phyloP scores from a whole-genome alignment of 53 echinoderm and acorn worm species.

The Pentamera pediparva region DNA sequence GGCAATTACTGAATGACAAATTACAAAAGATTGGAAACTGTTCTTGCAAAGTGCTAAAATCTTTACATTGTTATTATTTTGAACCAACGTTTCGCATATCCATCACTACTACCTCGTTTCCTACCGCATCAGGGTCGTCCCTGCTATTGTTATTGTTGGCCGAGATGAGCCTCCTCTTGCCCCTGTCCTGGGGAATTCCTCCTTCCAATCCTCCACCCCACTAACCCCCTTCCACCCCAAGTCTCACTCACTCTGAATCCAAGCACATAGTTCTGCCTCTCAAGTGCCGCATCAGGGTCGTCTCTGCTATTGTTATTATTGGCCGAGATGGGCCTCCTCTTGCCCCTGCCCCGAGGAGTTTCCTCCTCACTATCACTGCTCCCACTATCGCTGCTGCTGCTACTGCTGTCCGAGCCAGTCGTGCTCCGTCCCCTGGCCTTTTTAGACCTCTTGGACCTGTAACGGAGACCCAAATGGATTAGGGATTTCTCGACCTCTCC shows the following conservation, averaged over 20 bases:
- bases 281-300: constrained; percentile 16
- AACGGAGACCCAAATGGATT: no score
- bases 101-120: no score
- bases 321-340: constrained; percentile 4
- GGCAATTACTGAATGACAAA: no score
- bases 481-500: no score
- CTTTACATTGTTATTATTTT: no score
- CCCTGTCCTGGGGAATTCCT: constrained; percentile 20
- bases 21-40: no score
- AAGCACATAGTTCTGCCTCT: constrained; percentile 41
- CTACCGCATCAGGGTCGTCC: constrained; percentile 1
- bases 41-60: no score
- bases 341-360: constrained; percentile 1
- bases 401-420: constrained; percentile 27
- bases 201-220: constrained; percentile 44
- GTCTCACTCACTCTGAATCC: constrained; percentile 59
- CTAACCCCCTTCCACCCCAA: no score
- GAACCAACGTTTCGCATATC: no score
- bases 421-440: constrained; percentile 20
- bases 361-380: constrained; percentile 52
- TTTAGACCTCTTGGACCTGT: constrained; percentile 9
- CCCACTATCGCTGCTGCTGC: constrained; percentile 45
- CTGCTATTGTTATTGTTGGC: constrained; percentile 9
- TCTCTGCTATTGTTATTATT: constrained; percentile 18
- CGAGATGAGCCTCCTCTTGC: constrained; percentile 4